A percentile compares a stretch with the other conserved stretches of the same genome.
phyloP scores from a whole-genome alignment of 2,113 vertebrate genomes.

The Promerops cafer region DNA sequence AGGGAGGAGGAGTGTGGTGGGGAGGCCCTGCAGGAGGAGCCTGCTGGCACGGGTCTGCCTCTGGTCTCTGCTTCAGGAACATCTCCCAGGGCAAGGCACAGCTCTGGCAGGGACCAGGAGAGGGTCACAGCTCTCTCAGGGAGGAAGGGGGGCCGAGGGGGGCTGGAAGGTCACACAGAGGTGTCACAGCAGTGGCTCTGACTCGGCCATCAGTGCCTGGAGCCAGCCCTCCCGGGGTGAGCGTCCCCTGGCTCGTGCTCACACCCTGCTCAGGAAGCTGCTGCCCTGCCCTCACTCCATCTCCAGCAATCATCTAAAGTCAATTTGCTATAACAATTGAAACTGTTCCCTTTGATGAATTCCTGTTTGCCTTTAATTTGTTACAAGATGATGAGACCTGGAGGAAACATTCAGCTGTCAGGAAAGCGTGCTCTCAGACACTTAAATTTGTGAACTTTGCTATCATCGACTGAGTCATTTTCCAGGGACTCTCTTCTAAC shows the following conservation, averaged over 20 bases:
- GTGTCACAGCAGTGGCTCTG: background rate
- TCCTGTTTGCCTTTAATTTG: slow-evolving; percentile 66
- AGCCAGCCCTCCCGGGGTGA: background rate
- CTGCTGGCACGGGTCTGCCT: background rate
- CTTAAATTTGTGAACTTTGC: background rate
- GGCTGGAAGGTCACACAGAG: background rate
- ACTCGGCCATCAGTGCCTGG: background rate
- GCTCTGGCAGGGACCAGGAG: background rate
- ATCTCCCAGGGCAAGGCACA: background rate
- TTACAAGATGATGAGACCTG: slow-evolving; percentile 54
- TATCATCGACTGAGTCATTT: background rate
- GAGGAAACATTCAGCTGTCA: slow-evolving; percentile 37
- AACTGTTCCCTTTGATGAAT: slow-evolving; percentile 57
- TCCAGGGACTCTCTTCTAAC: background rate
- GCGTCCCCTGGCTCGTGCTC: background rate
- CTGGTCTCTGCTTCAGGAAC: background rate
- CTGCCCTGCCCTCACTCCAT: slow-evolving; percentile 12
- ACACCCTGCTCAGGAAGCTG: background rate
- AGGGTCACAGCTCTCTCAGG: background rate
- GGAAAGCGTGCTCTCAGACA: background rate
- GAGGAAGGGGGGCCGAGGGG: background rate
- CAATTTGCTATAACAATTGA: slow-evolving; percentile 65
- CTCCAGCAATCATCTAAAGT: slow-evolving; percentile 53
- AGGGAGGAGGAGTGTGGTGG: background rate
- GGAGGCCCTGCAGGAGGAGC: background rate